phyloP scores from a whole-genome alignment of 1,140 invertebrate genomes.

The Stegodyphus mimosarum region DNA sequence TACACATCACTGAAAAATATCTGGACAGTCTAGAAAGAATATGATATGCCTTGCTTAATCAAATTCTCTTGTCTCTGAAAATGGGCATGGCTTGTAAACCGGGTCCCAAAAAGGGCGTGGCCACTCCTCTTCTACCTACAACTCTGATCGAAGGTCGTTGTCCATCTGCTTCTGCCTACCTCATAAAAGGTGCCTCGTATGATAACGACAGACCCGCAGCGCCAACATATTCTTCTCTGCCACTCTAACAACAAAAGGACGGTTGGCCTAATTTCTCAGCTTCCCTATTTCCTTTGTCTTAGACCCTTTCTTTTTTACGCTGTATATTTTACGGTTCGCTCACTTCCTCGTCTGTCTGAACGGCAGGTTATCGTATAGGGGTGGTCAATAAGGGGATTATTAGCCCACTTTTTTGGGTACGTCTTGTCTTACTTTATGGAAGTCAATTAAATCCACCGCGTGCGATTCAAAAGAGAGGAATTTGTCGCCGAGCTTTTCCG shows the following conservation, averaged over 20 bases:
- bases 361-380: neutral
- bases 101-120: neutral
- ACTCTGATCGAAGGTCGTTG: constrained; percentile 26
- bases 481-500: too few relatives aligned
- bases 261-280: constrained; percentile 20
- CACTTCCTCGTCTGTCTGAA: neutral
- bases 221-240: neutral
- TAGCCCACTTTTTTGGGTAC: constrained; percentile 3
- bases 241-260: constrained; percentile 4
- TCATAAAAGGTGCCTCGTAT: neutral
- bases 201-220: neutral
- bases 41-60: neutral
- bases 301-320: neutral
- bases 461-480: too few relatives aligned
- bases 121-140: constrained; percentile 11
- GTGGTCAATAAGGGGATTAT: neutral
- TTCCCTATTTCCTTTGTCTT: constrained; percentile 5
- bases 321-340: neutral
- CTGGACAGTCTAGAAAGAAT: neutral
- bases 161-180: constrained; percentile 17
- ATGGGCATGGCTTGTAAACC: constrained; percentile 9
- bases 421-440: too few relatives aligned
- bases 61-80: neutral
- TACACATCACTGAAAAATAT: neutral
- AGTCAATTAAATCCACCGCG: too few relatives aligned